These are phyloP conservation scores for Acronicta psi DNA, from an alignment of 2,888 invertebrate species.

Conservation along the genomic window DNA sequence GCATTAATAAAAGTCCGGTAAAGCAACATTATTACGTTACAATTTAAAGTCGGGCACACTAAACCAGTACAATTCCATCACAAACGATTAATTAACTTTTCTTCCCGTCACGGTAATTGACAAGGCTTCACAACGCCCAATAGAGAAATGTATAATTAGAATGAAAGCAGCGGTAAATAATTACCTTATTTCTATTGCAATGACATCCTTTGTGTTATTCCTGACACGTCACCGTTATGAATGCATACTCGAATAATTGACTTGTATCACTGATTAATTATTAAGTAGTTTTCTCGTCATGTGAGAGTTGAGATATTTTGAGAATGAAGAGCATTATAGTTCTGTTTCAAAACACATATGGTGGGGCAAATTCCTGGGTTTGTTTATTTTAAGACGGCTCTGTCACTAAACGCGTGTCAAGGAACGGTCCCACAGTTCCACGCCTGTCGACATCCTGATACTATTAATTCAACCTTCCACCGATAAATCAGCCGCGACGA, in stretches of 20 bases:
- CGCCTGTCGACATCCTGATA: constrained; percentile 73
- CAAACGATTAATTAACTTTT: constrained; percentile 28
- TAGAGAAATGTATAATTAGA: constrained; percentile 35
- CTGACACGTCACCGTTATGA: constrained; percentile 17
- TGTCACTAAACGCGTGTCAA: constrained; percentile 62
- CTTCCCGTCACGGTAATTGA: constrained; percentile 32
- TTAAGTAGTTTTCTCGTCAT: constrained; percentile 27
- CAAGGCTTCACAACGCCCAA: constrained; percentile 28
- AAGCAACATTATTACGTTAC: background rate
- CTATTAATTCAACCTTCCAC: constrained; percentile 73
- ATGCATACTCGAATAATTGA: constrained; percentile 32
- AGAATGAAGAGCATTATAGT: constrained; percentile 12
- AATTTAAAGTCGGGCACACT: constrained; percentile 8
- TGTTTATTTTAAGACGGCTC: constrained; percentile 66
- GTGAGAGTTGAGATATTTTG: constrained; percentile 8
- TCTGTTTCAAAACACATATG: constrained; percentile 35
- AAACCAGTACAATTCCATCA: constrained; percentile 15
- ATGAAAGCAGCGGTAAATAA: constrained; percentile 38
- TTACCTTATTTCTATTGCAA: constrained; percentile 19
- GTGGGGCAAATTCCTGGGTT: constrained; percentile 47
- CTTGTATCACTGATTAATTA: constrained; percentile 15
- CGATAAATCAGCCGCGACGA: constrained; percentile 73
- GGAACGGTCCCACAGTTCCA: constrained; percentile 45
- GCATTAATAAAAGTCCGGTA: background rate
- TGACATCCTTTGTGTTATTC: constrained; percentile 32